These are phyloP conservation scores for Balaenoptera acutorostrata DNA, from an alignment of 2,113 vertebrate species.

Conservation along the genomic window DNA sequence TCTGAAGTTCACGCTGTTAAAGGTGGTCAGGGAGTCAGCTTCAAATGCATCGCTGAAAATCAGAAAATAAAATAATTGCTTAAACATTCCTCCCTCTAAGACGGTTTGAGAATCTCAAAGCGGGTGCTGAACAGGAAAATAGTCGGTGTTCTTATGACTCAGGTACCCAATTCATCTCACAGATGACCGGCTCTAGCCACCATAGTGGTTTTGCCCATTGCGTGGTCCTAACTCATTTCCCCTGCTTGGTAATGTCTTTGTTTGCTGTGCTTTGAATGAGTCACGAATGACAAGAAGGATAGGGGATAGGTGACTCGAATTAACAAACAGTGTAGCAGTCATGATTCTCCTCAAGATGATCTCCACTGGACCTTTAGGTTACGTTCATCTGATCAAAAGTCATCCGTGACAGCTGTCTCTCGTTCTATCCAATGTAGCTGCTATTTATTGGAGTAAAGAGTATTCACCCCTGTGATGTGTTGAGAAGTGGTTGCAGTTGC, in stretches of 20 bases:
- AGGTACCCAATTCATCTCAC: not conserved
- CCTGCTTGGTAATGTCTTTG: not conserved
- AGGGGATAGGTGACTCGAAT: not conserved
- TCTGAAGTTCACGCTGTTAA: not conserved
- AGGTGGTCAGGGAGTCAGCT: not conserved
- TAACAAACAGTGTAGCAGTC: not conserved
- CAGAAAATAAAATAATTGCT: not conserved
- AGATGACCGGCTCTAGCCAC: not conserved
- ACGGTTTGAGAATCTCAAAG: not conserved
- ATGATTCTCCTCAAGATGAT: not conserved
- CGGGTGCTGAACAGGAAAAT: not conserved
- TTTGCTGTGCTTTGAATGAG: not conserved
- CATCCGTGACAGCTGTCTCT: not conserved
- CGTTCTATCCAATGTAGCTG: not conserved
- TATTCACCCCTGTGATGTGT: not conserved
- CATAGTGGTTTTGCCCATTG: not conserved
- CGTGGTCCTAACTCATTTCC: not conserved
- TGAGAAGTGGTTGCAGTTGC: not conserved
- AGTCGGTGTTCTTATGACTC: not conserved
- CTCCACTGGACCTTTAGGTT: not conserved
- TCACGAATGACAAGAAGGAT: not conserved
- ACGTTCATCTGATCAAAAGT: not conserved
- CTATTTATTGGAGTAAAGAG: not conserved
- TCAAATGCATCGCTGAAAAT: not conserved
- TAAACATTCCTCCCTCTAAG: not conserved